Evolutionary conservation across 2,113 vertebrate genomes (phyloP).

Genomic region (Pterophyllum scalare): DNA sequence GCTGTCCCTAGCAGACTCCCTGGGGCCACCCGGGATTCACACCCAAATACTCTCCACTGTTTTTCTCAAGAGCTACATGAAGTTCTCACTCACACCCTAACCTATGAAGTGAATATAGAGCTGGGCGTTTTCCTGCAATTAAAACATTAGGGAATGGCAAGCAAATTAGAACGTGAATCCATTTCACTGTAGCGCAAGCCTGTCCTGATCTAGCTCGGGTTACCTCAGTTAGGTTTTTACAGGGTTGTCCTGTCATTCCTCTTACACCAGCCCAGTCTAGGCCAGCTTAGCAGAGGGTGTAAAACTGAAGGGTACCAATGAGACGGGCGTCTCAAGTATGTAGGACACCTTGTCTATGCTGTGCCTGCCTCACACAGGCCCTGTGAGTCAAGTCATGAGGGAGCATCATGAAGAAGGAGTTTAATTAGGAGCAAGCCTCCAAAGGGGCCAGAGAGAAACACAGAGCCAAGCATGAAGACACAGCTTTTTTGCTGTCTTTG

Average conservation of each 20-base stretch:
- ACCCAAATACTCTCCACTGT: constrained; percentile 65
- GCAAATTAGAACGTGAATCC: background rate
- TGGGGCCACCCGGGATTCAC: constrained; percentile 69
- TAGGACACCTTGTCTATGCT: constrained; percentile 82
- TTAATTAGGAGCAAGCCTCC: constrained; percentile 86
- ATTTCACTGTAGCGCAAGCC: background rate
- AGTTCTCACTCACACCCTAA: constrained; percentile 57
- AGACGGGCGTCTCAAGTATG: constrained; percentile 80
- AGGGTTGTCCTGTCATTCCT: background rate
- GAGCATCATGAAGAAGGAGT: constrained; percentile 82
- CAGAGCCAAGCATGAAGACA: constrained; percentile 66
- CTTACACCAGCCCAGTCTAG: constrained; percentile 35
- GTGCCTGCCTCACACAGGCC: constrained; percentile 74
- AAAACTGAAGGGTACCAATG: constrained; percentile 77
- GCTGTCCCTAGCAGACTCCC: constrained; percentile 77
- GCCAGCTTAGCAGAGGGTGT: constrained; percentile 54
- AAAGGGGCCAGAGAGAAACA: constrained; percentile 77
- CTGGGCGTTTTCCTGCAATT: constrained; percentile 1
- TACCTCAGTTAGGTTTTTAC: constrained; percentile 9
- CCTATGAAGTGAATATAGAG: constrained; percentile 38
- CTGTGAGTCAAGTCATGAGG: constrained; percentile 81
- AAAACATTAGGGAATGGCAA: constrained; percentile 22
- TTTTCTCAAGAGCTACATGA: constrained; percentile 49
- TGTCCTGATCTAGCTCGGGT: background rate
- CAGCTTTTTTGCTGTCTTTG: constrained; percentile 56